Evolutionary conservation across 2,113 vertebrate genomes (phyloP).

Genomic region (Puntigrus tetrazona): DNA sequence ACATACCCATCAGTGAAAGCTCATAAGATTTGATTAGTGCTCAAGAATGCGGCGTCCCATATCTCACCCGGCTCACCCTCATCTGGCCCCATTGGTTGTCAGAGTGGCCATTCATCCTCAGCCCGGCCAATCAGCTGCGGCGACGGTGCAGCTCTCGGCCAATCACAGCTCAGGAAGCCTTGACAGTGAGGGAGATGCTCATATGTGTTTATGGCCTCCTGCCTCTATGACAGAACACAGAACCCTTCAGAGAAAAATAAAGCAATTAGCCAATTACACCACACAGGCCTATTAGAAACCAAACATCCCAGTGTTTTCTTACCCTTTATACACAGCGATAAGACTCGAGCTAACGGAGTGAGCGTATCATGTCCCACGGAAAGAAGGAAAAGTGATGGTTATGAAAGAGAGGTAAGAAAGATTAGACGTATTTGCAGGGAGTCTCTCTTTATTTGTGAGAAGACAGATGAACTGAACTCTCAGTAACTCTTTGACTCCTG

Average conservation of each 20-base stretch:
- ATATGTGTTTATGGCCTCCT: constrained; percentile 74
- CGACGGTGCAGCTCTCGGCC: constrained; percentile 57
- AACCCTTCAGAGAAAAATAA: constrained; percentile 70
- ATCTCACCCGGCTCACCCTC: constrained; percentile 66
- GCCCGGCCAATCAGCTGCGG: constrained; percentile 67
- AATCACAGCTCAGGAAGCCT: constrained; percentile 59
- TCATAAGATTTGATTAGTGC: constrained; percentile 56
- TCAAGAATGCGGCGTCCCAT: constrained; percentile 52
- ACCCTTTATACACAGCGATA: constrained; percentile 71
- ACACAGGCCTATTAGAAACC: constrained; percentile 67
- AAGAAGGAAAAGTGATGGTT: constrained; percentile 47
- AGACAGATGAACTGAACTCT: constrained; percentile 60
- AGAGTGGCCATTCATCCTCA: constrained; percentile 68
- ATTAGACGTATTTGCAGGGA: constrained; percentile 53
- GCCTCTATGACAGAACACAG: constrained; percentile 76
- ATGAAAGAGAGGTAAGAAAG: constrained; percentile 56
- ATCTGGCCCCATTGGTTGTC: constrained; percentile 74
- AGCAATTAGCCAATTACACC: constrained; percentile 81
- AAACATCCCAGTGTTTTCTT: constrained; percentile 74
- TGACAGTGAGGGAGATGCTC: constrained; percentile 71
- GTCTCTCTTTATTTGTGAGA: constrained; percentile 58
- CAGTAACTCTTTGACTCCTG: constrained; percentile 46
- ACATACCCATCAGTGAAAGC: constrained; percentile 55
- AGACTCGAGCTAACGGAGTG: constrained; percentile 61
- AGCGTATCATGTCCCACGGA: constrained; percentile 51